Percentiles rank a stretch among this genome's conserved stretches.
Conservation (phyloP, 2,113 vertebrate species). For the Burhinus oedicnemus region DNA sequence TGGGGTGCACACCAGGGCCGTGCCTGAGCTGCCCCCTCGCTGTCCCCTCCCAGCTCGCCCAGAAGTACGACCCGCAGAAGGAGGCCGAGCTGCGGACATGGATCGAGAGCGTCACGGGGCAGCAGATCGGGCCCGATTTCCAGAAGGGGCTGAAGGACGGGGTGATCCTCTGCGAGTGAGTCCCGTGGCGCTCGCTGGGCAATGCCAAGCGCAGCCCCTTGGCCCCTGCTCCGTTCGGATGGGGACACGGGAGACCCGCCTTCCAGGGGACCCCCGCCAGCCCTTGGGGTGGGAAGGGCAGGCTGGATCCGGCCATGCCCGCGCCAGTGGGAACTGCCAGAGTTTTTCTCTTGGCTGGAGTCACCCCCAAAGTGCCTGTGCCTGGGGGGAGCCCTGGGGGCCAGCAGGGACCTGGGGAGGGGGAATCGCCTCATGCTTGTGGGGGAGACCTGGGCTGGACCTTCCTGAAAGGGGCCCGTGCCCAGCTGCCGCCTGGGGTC, state of each 20-base stretch:
- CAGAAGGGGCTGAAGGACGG: constrained; percentile 92
- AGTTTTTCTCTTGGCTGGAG: neutral
- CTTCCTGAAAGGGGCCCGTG: fast-evolving
- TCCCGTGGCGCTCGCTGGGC: neutral
- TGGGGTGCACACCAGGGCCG: fast-evolving
- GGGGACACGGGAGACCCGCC: neutral
- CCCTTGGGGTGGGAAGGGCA: neutral
- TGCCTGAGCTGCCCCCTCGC: neutral
- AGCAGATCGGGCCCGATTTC: constrained; percentile 86
- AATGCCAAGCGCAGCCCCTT: neutral
- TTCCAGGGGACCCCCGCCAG: neutral
- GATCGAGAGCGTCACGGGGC: constrained; percentile 88
- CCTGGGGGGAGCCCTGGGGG: neutral
- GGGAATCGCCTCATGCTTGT: fast-evolving
- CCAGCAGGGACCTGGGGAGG: neutral
- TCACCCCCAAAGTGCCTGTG: neutral
- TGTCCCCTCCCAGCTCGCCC: constrained; percentile 80
- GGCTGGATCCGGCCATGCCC: fast-evolving
- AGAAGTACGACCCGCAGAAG: constrained; percentile 92
- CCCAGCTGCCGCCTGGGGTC: neutral
- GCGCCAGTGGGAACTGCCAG: fast-evolving
- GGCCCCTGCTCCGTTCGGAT: neutral
- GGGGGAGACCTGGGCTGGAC: neutral
- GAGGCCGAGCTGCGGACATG: constrained; percentile 88
- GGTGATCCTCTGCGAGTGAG: constrained; percentile 92